A percentile compares a stretch with the other conserved stretches of the same genome.
phyloP scores from a whole-genome alignment of 2,888 invertebrate species.

The Diarsia dahlii region DNA sequence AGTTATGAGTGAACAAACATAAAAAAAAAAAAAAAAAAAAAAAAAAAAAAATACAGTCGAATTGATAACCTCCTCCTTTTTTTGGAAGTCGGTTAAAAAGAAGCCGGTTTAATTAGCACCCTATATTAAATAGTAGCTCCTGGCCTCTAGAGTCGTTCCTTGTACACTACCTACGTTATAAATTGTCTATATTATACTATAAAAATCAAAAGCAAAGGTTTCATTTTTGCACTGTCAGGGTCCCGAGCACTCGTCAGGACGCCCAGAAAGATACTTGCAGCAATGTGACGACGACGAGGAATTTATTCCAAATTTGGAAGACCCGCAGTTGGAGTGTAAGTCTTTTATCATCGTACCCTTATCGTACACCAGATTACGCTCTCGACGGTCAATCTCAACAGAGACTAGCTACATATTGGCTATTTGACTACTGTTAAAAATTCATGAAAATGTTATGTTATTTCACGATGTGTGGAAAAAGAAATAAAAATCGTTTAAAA shows the following conservation, averaged over 20 bases:
- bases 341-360: constrained; percentile 29
- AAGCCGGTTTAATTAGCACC: too few relatives aligned
- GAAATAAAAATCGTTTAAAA: too few relatives aligned
- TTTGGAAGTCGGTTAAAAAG: too few relatives aligned
- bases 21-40: too few relatives aligned
- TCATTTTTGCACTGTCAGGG: constrained; percentile 85
- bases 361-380: background rate
- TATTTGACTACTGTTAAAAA: too few relatives aligned
- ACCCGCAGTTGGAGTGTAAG: constrained; percentile 88
- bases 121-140: background rate
- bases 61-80: too few relatives aligned
- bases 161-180: background rate
- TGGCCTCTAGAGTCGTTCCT: background rate
- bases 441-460: too few relatives aligned
- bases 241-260: constrained; percentile 92
- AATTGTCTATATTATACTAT: too few relatives aligned
- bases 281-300: constrained; percentile 92
- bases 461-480: too few relatives aligned
- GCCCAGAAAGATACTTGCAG: constrained; percentile 93
- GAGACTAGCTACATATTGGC: too few relatives aligned
- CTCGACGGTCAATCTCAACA: background rate
- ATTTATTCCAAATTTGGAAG: constrained; percentile 90
- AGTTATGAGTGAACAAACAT: too few relatives aligned
- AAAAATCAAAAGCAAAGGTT: constrained; percentile 9
- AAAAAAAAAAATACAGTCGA: too few relatives aligned